Evolutionary conservation across 2,888 invertebrate species (phyloP).

Genomic region (Eupelmus urozonus): DNA sequence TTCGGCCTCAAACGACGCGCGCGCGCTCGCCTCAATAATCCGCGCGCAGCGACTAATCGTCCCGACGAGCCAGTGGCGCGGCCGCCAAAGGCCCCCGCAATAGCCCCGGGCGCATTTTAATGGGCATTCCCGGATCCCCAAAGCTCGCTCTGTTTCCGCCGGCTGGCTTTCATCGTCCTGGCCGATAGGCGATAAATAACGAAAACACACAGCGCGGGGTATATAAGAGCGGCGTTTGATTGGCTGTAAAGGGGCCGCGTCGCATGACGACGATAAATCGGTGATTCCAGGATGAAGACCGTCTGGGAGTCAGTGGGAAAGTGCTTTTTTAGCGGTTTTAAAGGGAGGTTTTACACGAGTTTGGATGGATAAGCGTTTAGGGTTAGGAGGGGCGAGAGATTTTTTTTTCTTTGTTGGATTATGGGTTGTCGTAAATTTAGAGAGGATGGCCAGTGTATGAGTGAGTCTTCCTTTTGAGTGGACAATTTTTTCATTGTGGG

Average conservation of each 20-base stretch:
- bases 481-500: not conserved
- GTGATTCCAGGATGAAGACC: not conserved
- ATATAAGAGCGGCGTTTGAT: slow-evolving; percentile 6
- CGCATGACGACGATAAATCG: slow-evolving; percentile 24
- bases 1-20: too few relatives aligned
- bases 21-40: too few relatives aligned
- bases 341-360: not conserved
- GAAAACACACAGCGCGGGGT: not conserved
- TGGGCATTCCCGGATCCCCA: too few relatives aligned
- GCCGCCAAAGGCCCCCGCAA: too few relatives aligned
- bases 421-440: not conserved
- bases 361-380: too few relatives aligned
- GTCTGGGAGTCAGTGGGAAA: slow-evolving; percentile 5
- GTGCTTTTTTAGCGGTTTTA: slow-evolving; percentile 23
- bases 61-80: too few relatives aligned
- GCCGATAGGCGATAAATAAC: not conserved
- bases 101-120: too few relatives aligned
- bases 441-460: not conserved
- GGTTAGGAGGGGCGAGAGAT: not conserved
- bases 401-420: not conserved
- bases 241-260: slow-evolving; percentile 11
- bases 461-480: not conserved
- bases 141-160: too few relatives aligned
- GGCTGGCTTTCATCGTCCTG: too few relatives aligned
- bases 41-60: too few relatives aligned